phyloP scores from a whole-genome alignment of 2,888 invertebrate species.

The Troides aeacus region DNA sequence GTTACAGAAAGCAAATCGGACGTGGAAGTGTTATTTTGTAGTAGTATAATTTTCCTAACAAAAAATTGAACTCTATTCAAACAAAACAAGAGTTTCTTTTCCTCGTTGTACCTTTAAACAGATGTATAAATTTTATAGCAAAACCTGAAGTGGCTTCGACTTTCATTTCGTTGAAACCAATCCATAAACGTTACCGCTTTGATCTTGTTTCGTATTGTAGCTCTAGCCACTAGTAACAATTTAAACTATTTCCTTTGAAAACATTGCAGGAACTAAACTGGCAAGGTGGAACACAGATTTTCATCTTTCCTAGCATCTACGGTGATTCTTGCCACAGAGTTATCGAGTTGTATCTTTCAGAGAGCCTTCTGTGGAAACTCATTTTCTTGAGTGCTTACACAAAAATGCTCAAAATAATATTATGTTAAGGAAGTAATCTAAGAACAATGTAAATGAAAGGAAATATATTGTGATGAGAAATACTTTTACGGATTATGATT shows the following conservation, averaged over 20 bases:
- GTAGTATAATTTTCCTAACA: no score
- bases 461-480: no score
- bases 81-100: no score
- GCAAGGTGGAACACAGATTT: conserved; percentile 12
- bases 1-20: no score
- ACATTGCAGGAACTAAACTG: conserved; percentile 7
- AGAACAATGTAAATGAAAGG: not conserved
- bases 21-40: no score
- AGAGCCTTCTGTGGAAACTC: conserved; percentile 13
- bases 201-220: conserved; percentile 2
- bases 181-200: conserved; percentile 17
- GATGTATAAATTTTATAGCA: no score
- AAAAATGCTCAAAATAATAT: not conserved
- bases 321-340: not conserved
- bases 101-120: no score
- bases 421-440: conserved; percentile 6
- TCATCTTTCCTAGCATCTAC: conserved; percentile 6
- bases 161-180: conserved; percentile 7
- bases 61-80: no score
- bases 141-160: no score
- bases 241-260: conserved; percentile 16
- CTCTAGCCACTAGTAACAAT: conserved; percentile 6
- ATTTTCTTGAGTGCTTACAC: conserved; percentile 23
- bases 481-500: no score
- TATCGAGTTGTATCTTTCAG: conserved; percentile 14